phyloP scores from a whole-genome alignment of 2,888 invertebrate genomes.

The Stenchaetothrips biformis region DNA sequence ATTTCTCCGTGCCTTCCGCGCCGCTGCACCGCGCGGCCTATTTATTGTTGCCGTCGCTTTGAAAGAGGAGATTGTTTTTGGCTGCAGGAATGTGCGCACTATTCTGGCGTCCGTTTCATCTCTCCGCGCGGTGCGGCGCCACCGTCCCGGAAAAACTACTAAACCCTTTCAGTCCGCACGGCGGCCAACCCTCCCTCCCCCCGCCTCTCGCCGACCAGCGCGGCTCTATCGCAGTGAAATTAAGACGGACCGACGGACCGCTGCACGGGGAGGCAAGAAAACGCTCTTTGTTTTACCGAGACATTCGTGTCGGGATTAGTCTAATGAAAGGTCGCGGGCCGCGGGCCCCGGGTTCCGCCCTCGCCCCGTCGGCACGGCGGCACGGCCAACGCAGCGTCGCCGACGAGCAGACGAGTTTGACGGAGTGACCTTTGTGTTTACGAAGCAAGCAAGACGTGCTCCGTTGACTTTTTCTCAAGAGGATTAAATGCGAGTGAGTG shows the following conservation, averaged over 20 bases:
- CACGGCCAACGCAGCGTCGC: background rate
- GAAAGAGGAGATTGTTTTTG: background rate
- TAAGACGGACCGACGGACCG: too few relatives aligned
- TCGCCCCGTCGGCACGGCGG: background rate
- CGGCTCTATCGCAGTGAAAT: too few relatives aligned
- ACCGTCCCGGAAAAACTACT: slow-evolving; percentile 10
- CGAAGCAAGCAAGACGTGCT: too few relatives aligned
- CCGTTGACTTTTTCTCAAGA: too few relatives aligned
- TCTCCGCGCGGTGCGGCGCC: background rate
- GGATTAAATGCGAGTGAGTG: too few relatives aligned
- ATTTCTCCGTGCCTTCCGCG: background rate
- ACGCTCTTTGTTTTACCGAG: background rate
- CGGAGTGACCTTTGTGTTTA: too few relatives aligned
- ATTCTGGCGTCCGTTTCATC: background rate
- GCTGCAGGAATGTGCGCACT: background rate
- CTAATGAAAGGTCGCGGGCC: background rate
- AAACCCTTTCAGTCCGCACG: background rate
- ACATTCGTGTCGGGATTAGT: background rate
- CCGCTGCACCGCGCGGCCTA: background rate
- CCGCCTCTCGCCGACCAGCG: background rate
- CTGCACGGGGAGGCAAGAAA: background rate
- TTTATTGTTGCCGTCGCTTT: background rate
- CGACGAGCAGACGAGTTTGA: background rate
- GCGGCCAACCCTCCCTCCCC: background rate
- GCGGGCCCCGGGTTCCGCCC: background rate